These are phyloP conservation scores for Silurus glanis DNA, from an alignment of 2,113 vertebrate species.

Conservation along the genomic window DNA sequence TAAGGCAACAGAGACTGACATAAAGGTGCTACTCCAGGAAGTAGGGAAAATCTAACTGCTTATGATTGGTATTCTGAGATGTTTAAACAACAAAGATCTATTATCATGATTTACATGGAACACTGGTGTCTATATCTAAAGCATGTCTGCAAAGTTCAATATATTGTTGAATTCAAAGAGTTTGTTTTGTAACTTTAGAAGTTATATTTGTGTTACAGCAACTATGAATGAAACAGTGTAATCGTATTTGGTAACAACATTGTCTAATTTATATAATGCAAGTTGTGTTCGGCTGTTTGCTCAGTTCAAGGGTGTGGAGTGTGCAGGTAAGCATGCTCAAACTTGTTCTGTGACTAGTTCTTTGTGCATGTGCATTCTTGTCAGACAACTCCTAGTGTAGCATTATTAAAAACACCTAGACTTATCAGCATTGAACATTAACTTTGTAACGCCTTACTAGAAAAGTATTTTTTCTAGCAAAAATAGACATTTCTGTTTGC, in stretches of 20 bases:
- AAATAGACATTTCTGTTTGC: no score
- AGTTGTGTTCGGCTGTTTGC: background rate
- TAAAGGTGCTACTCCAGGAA: background rate
- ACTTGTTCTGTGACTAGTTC: background rate
- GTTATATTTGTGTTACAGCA: background rate
- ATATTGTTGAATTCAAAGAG: no score
- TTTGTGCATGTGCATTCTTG: background rate
- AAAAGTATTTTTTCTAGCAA: no score
- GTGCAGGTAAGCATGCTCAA: constrained; percentile 29
- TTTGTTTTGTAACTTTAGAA: background rate
- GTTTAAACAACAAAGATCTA: background rate
- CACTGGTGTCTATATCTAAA: background rate
- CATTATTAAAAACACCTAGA: no score
- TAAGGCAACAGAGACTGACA: constrained; percentile 62
- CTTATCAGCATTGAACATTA: no score
- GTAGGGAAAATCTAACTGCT: constrained; percentile 11
- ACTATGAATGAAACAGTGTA: background rate
- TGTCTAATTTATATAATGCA: background rate
- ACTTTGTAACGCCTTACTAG: no score
- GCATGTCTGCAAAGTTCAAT: background rate
- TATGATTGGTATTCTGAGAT: background rate
- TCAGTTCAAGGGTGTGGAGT: background rate
- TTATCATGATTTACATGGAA: no score
- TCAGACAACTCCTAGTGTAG: no score
- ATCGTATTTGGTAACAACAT: background rate